Evolutionary conservation across 1,140 invertebrate genomes (phyloP).

Genomic region (Anastatus disparis): DNA sequence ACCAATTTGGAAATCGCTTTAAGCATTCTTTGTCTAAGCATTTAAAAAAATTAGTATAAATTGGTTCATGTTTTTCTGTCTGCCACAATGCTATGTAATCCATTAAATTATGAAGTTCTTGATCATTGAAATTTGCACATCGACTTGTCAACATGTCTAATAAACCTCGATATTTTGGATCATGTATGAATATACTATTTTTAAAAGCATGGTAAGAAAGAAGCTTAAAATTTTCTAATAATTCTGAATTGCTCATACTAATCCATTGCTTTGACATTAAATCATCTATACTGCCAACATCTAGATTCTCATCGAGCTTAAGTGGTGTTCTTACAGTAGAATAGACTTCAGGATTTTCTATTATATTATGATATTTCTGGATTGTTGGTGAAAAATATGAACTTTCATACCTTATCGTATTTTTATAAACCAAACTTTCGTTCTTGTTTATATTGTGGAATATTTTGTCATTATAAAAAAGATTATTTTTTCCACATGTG

Average conservation of each 20-base stretch:
- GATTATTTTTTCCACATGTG: neutral
- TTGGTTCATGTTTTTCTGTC: neutral
- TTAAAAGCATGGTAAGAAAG: conserved; percentile 39
- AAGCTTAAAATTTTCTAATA: conserved; percentile 39
- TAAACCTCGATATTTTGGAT: conserved; percentile 47
- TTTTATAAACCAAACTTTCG: neutral
- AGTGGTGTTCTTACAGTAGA: neutral
- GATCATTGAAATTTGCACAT: neutral
- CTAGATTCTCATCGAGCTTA: neutral
- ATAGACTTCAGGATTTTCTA: neutral
- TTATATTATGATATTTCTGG: neutral
- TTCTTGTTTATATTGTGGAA: neutral
- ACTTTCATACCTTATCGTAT: neutral
- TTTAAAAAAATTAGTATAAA: conserved; percentile 58
- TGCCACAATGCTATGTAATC: conserved; percentile 42
- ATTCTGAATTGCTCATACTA: conserved; percentile 17
- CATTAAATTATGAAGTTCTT: conserved; percentile 35
- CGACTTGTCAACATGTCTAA: conserved; percentile 47
- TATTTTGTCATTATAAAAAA: neutral
- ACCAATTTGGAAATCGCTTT: conserved; percentile 59
- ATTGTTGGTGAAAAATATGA: neutral
- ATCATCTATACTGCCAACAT: conserved; percentile 16
- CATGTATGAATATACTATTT: neutral
- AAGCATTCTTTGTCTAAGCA: conserved; percentile 68
- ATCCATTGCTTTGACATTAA: conserved; percentile 40